Conservation (phyloP, 2,888 invertebrate genomes). For the Oligia strigilis region DNA sequence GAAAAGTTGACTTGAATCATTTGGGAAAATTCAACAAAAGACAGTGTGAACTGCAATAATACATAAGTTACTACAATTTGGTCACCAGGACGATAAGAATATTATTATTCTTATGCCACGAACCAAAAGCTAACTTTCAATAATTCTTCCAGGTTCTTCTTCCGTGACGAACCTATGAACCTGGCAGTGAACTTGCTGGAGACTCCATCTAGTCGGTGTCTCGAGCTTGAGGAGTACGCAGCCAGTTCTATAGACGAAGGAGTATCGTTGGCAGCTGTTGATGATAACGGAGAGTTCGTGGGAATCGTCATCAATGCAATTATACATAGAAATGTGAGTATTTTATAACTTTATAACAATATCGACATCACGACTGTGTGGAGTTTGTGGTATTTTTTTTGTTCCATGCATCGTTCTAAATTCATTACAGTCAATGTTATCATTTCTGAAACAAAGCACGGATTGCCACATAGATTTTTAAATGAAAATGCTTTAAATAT, state of each 20-base stretch:
- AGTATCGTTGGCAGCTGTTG: slow-evolving; percentile 92
- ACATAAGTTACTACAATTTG: not conserved
- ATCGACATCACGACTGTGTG: no score
- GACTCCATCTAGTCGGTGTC: slow-evolving; percentile 90
- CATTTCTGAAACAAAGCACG: slow-evolving; percentile 11
- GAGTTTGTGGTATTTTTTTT: no score
- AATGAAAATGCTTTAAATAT: not conserved
- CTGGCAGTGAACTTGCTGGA: slow-evolving; percentile 91
- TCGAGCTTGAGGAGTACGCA: slow-evolving; percentile 92
- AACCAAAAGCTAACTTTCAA: not conserved
- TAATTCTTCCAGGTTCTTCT: slow-evolving; percentile 90
- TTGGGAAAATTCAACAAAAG: no score
- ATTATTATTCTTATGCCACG: not conserved
- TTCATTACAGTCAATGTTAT: not conserved
- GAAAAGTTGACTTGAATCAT: no score
- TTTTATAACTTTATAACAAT: not conserved
- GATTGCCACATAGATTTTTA: not conserved
- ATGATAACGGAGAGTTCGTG: slow-evolving; percentile 90
- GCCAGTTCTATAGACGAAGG: slow-evolving; percentile 90
- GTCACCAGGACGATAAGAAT: not conserved
- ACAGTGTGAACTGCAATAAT: no score
- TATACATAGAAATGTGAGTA: slow-evolving; percentile 79
- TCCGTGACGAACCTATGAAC: slow-evolving; percentile 93
- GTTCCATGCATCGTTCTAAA: slow-evolving; percentile 8
- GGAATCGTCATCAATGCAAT: slow-evolving; percentile 91